Evolutionary conservation across 1,140 invertebrate genomes (phyloP).

Genomic region (Drosophila obscura): DNA sequence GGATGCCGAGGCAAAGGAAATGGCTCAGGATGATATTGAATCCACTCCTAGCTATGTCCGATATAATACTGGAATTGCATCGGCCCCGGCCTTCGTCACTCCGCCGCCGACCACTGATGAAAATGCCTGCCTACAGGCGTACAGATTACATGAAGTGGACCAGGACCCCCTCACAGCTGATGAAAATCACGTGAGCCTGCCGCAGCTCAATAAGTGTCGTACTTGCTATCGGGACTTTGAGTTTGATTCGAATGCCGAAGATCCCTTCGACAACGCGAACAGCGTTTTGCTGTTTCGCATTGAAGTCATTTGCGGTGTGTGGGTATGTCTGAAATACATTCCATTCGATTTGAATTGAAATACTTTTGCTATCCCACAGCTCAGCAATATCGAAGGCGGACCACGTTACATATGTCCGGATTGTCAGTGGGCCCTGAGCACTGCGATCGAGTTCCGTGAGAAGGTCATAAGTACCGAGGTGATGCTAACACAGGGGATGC

Average conservation of each 20-base stretch:
- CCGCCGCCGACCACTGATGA: not conserved
- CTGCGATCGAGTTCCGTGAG: conserved; percentile 62
- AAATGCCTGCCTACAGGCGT: too few relatives aligned
- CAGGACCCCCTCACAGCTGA: conserved; percentile 1
- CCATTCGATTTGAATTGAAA: not conserved
- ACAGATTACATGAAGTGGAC: not conserved
- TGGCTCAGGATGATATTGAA: not conserved
- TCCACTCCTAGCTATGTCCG: conserved; percentile 20
- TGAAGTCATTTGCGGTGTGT: conserved; percentile 70
- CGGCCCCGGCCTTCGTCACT: conserved; percentile 4
- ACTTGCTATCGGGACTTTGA: conserved; percentile 42
- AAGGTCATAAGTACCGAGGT: conserved; percentile 57
- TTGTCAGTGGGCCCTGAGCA: conserved; percentile 32
- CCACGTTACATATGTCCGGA: conserved; percentile 44
- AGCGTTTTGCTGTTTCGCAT: conserved; percentile 62
- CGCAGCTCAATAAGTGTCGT: conserved; percentile 33
- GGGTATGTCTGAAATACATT: conserved; percentile 30
- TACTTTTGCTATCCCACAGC: conserved; percentile 14
- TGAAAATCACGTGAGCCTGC: not conserved
- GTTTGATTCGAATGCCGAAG: conserved; percentile 32
- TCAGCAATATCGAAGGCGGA: conserved; percentile 25
- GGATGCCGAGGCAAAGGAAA: conserved; percentile 11
- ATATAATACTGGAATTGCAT: conserved; percentile 14
- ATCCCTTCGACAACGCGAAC: conserved; percentile 47
- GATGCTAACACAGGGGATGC: conserved; percentile 5